Conservation (phyloP, 2,113 vertebrate species). For the Ahaetulla prasina region DNA sequence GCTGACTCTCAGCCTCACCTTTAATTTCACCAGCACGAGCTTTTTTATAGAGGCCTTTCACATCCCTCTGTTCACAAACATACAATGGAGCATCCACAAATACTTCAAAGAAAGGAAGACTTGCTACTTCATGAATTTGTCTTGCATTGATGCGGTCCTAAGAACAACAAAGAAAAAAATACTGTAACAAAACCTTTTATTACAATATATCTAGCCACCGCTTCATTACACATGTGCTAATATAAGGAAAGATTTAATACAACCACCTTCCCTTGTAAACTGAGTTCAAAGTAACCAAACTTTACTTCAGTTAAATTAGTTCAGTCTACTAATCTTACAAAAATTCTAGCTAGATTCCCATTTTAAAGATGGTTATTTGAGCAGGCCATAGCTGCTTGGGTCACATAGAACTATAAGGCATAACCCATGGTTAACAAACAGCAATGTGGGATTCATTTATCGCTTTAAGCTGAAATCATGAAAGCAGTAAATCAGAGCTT, state of each 20-base stretch:
- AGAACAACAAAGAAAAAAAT: background rate
- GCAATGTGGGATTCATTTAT: background rate
- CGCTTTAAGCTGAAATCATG: background rate
- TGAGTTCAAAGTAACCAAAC: background rate
- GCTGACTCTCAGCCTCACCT: conserved; percentile 68
- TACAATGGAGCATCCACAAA: conserved; percentile 96
- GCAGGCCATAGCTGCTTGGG: background rate
- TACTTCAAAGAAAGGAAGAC: conserved; percentile 95
- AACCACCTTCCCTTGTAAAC: background rate
- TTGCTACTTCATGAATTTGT: conserved; percentile 89
- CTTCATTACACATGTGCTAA: background rate
- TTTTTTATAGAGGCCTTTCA: conserved; percentile 96
- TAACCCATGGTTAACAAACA: background rate
- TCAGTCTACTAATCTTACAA: background rate
- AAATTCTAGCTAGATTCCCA: background rate
- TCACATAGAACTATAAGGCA: background rate
- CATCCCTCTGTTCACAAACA: conserved; percentile 95
- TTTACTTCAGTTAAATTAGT: background rate
- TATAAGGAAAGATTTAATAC: background rate
- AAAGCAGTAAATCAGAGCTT: background rate
- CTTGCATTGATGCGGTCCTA: conserved; percentile 95
- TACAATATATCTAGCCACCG: background rate
- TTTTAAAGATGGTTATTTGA: background rate
- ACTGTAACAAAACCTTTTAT: background rate
- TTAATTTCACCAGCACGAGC: conserved; percentile 96